Conservation (phyloP, 2,113 vertebrate species). For the Cyprinus carpio region DNA sequence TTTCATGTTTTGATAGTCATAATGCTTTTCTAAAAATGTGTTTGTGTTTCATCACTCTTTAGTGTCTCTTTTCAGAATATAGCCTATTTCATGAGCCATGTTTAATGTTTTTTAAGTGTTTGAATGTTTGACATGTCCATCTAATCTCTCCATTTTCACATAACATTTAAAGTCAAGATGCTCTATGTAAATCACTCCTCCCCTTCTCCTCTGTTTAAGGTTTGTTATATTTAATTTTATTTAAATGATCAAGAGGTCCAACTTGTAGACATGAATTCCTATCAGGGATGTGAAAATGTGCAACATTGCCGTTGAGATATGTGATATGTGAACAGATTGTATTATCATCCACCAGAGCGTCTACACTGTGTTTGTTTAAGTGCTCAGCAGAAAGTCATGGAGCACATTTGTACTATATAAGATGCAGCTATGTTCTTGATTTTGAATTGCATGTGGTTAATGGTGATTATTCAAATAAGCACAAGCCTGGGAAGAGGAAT, state of each 20-base stretch:
- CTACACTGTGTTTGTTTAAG: slow-evolving; percentile 50
- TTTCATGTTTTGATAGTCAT: slow-evolving; percentile 61
- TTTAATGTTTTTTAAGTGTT: slow-evolving; percentile 25
- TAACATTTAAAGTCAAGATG: slow-evolving; percentile 41
- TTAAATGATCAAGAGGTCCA: slow-evolving; percentile 32
- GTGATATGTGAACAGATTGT: slow-evolving; percentile 28
- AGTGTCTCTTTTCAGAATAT: slow-evolving; percentile 33
- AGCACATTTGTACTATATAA: slow-evolving; percentile 85
- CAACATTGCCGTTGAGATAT: slow-evolving; percentile 21
- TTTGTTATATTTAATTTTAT: slow-evolving; percentile 21
- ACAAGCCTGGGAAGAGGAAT: slow-evolving; percentile 57
- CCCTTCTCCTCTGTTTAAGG: background rate
- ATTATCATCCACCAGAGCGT: slow-evolving; percentile 1
- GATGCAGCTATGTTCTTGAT: slow-evolving; percentile 77
- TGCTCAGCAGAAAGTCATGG: slow-evolving; percentile 65
- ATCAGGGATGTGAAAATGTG: slow-evolving; percentile 24
- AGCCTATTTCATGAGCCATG: slow-evolving; percentile 48
- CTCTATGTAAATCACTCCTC: slow-evolving; percentile 30
- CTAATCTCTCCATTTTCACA: slow-evolving; percentile 16
- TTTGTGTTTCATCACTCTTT: slow-evolving; percentile 43
- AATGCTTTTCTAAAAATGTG: slow-evolving; percentile 47
- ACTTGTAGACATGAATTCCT: slow-evolving; percentile 20
- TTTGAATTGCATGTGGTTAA: slow-evolving; percentile 43
- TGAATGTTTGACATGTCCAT: slow-evolving; percentile 19
- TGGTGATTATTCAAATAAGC: slow-evolving; percentile 50